Conservation (phyloP, 2,113 vertebrate genomes). For the Epinephelus fuscoguttatus region DNA sequence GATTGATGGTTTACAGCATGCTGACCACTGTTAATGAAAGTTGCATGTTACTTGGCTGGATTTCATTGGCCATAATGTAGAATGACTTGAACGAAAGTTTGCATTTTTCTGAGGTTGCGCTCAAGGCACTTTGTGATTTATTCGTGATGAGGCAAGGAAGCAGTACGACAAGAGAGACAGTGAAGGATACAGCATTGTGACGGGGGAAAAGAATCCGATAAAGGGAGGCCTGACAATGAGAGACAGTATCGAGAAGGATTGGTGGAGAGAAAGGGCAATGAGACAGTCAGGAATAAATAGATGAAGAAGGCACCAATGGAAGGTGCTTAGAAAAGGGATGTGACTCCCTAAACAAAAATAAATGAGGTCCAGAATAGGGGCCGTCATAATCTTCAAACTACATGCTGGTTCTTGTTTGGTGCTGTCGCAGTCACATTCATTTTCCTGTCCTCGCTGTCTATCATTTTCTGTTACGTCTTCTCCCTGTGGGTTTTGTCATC, state of each 20-base stretch:
- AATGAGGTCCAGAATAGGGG: conserved; percentile 24
- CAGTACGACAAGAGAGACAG: background rate
- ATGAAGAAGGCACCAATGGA: conserved; percentile 15
- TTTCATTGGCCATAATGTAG: conserved; percentile 2
- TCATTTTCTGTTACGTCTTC: conserved; percentile 27
- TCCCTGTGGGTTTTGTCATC: background rate
- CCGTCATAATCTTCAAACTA: conserved; percentile 34
- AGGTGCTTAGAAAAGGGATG: conserved; percentile 11
- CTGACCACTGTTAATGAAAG: background rate
- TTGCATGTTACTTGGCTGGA: conserved; percentile 4
- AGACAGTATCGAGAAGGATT: background rate
- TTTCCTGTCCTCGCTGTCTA: background rate
- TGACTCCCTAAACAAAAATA: conserved; percentile 48
- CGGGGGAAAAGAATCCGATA: conserved; percentile 15
- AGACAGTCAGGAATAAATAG: conserved; percentile 11
- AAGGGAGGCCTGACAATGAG: background rate
- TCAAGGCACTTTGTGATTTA: background rate
- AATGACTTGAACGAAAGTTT: conserved; percentile 11
- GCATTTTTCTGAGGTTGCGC: background rate
- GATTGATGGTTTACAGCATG: too few relatives aligned
- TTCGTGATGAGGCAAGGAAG: background rate
- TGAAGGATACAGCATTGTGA: background rate
- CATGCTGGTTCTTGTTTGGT: conserved; percentile 9
- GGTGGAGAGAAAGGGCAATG: background rate
- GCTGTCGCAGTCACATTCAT: conserved; percentile 5